Evolutionary conservation across 2,888 invertebrate species (phyloP), one percentile per base, ranked within the genome.

Genomic region (Eupithecia vulgata): DNA sequence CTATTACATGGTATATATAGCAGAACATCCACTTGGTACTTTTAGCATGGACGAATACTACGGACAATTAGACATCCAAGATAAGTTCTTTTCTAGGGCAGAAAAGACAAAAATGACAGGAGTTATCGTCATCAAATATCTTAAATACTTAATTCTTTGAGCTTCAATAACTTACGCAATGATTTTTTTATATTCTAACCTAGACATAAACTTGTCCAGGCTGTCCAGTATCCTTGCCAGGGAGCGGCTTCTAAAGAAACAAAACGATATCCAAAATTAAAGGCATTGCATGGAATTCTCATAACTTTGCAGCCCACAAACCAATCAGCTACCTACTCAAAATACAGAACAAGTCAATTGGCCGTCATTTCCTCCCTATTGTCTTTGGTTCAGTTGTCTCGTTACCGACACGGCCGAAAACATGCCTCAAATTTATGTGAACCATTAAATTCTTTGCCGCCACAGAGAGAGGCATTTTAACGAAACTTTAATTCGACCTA

Each of bases 351-450:
- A 88, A 85, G 89, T 90, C 88, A 91, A 88, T 91, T 88, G 84
- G 83, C 79, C 66, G 78, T 78, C 81, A 80, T 78, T 84, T 87
- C 82, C 88, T 88, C 87, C 88, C 90, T 90, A 90, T 91, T 92
- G 90, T 90, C 81, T 87, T 87, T 88, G 85, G 89, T 88, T 89
- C 88, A 88, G 87, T 85, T 83, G 88, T 88, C 89, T 92, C 89
- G 87, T 91, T 91, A 92, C 80, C 79, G 81, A 84, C 83, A 79
- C 80, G 78, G 78, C 77, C 78, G 81, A 83, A 85, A 88, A 91
- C 88, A 81, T 83, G 84, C 80, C 83, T 82, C 87, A 88, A 76
- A 91, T 90, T 91, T 91, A 91, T 91, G 86, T 85, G 81, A 82
- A 83, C 84, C 89, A 90, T 91, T 90, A 90, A 87, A 81, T 82